phyloP scores from a whole-genome alignment of 2,797 vertebrate genomes.

The Tapirus indicus region DNA sequence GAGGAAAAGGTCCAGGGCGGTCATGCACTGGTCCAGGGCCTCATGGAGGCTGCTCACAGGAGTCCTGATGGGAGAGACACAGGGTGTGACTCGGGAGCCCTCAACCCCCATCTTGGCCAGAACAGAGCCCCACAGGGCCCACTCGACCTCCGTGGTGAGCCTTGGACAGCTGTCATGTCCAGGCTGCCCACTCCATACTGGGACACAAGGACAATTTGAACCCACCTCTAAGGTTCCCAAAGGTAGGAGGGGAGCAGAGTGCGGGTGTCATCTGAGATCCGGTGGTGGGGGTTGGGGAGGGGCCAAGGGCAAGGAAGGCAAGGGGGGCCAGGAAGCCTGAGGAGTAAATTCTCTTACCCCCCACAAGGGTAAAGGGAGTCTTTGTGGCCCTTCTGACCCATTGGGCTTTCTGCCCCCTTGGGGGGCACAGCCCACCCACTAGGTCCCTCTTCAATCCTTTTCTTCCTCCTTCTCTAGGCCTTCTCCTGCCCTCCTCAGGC shows the following conservation, averaged over 20 bases:
- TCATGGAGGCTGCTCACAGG: constrained; percentile 92
- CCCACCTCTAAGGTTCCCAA: background rate
- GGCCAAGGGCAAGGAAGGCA: background rate
- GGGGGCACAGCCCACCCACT: constrained; percentile 49
- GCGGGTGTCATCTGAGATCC: background rate
- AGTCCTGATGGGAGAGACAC: constrained; percentile 88
- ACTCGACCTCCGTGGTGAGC: background rate
- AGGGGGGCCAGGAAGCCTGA: background rate
- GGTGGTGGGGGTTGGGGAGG: fast-evolving
- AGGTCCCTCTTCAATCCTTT: background rate
- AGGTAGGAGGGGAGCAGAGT: background rate
- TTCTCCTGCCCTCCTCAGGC: background rate
- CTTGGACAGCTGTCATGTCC: background rate
- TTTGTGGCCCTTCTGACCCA: constrained; percentile 80
- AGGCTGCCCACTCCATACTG: background rate
- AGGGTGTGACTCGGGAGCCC: background rate
- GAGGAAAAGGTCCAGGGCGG: constrained; percentile 96
- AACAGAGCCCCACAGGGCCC: background rate
- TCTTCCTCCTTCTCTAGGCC: background rate
- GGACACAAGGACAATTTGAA: background rate
- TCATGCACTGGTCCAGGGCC: constrained; percentile 96
- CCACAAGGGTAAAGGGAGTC: constrained; percentile 45
- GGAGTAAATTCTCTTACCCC: constrained; percentile 51
- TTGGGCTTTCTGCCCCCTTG: background rate
- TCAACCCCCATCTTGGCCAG: too few species aligned